phyloP scores from a whole-genome alignment of 2,113 vertebrate species.

The Plectropomus leopardus region DNA sequence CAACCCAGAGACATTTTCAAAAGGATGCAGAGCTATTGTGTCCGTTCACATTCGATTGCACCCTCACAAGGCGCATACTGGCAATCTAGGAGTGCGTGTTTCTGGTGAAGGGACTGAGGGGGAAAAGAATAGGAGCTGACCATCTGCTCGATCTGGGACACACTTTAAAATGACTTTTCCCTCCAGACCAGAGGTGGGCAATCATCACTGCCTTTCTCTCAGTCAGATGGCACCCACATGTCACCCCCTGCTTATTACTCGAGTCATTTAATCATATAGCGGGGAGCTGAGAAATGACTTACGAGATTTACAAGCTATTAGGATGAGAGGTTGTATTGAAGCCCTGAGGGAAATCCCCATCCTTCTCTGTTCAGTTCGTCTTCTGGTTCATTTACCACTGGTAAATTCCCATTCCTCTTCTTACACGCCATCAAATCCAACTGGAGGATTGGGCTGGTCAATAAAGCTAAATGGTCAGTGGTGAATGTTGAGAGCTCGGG shows the following conservation, averaged over 20 bases:
- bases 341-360: conserved; percentile 36
- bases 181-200: conserved; percentile 28
- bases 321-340: conserved; percentile 35
- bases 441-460: conserved; percentile 18
- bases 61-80: conserved; percentile 22
- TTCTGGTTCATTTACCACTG: conserved; percentile 48
- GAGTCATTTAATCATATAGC: conserved; percentile 45
- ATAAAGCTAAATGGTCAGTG: conserved; percentile 20
- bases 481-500: not conserved
- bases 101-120: not conserved
- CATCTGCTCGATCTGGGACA: conserved; percentile 55
- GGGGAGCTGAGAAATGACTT: conserved; percentile 37
- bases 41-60: conserved; percentile 39
- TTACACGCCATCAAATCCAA: conserved; percentile 21
- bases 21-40: conserved; percentile 32
- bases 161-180: conserved; percentile 36
- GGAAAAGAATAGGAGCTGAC: conserved; percentile 15
- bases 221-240: conserved; percentile 17
- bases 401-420: conserved; percentile 32
- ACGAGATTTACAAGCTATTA: conserved; percentile 54
- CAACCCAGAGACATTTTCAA: conserved; percentile 26
- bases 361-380: conserved; percentile 34
- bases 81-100: conserved; percentile 5
- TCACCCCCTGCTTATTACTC: conserved; percentile 27
- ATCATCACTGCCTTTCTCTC: conserved; percentile 34